Evolutionary conservation across 2,888 invertebrate genomes (phyloP).

Genomic region (Norana najaformis): DNA sequence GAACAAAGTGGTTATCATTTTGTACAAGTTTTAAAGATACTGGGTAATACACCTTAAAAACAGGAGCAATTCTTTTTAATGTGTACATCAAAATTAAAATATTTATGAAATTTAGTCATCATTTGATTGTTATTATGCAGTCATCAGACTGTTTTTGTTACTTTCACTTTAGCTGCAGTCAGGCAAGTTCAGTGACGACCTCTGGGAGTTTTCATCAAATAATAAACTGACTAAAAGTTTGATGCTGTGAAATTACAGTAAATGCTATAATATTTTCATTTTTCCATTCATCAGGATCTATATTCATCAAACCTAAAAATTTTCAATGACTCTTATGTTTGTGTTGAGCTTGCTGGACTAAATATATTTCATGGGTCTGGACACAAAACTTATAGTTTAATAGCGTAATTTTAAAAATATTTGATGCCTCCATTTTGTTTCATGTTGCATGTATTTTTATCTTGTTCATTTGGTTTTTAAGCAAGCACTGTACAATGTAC

Average conservation of each 20-base stretch:
- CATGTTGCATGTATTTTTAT: neutral
- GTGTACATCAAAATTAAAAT: neutral
- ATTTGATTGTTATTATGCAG: neutral
- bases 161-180: neutral
- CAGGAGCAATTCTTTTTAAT: constrained; percentile 1
- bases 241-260: too few species aligned
- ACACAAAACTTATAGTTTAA: neutral
- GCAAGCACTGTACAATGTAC: neutral
- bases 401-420: neutral
- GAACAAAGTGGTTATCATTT: neutral
- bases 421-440: neutral
- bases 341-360: neutral
- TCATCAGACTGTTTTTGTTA: neutral
- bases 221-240: too few species aligned
- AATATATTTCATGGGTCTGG: neutral
- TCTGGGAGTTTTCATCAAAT: neutral
- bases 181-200: neutral
- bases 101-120: neutral
- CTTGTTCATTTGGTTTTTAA: neutral
- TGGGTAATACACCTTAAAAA: neutral
- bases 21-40: neutral
- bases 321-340: neutral
- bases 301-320: neutral
- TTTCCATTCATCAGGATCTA: neutral
- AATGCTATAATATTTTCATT: too few species aligned